Evolutionary conservation across 2,113 vertebrate genomes (phyloP).

Genomic region (Mustela lutreola): DNA sequence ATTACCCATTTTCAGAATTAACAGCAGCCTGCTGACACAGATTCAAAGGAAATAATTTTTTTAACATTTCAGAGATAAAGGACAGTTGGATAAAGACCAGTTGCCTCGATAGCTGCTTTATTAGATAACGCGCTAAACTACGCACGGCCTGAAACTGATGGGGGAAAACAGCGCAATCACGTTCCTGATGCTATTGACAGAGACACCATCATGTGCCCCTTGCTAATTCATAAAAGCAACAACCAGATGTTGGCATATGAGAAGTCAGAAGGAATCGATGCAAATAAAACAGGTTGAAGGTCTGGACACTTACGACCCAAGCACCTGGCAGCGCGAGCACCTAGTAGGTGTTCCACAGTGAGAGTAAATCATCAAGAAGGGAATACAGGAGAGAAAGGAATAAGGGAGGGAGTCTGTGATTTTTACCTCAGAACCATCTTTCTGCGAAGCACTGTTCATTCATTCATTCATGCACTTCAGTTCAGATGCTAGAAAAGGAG

Average conservation of each 20-base stretch:
- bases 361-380: neutral
- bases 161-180: neutral
- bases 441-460: neutral
- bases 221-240: constrained; percentile 24
- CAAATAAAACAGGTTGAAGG: neutral
- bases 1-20: constrained; percentile 48
- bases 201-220: neutral
- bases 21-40: neutral
- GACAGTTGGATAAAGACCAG: neutral
- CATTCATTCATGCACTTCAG: neutral
- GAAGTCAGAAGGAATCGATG: neutral
- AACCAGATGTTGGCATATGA: neutral
- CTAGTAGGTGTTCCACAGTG: neutral
- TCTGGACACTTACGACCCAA: neutral
- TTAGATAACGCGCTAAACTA: neutral
- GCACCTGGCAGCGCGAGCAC: neutral
- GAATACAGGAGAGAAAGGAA: neutral
- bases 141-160: neutral
- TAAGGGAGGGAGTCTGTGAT: neutral
- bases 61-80: constrained; percentile 41
- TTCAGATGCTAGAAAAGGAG: neutral
- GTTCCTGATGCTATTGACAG: neutral
- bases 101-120: neutral
- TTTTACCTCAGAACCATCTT: neutral
- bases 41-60: constrained; percentile 9